Conservation (phyloP, 2,888 invertebrate species). For the Spilarctia lutea region DNA sequence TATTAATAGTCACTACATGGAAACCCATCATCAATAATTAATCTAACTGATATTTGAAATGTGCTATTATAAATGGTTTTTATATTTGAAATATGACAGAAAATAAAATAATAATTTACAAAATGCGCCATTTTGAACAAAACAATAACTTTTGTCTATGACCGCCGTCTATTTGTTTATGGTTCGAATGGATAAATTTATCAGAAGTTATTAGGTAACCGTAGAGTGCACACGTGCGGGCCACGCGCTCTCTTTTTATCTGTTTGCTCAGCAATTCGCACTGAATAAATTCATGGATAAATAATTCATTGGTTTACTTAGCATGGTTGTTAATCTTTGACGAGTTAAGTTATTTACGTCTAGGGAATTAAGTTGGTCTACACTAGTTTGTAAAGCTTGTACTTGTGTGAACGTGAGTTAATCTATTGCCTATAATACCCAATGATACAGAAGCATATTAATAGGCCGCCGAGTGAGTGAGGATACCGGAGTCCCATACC, state of each 20-base stretch:
- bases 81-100: background rate
- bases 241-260: conserved; percentile 63
- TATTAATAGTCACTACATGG: no score
- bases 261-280: conserved; percentile 69
- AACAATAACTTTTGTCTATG: background rate
- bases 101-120: background rate
- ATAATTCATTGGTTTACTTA: conserved; percentile 22
- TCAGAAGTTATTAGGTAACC: conserved; percentile 52
- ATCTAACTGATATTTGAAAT: background rate
- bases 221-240: conserved; percentile 58
- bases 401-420: background rate
- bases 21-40: no score
- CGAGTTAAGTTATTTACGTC: background rate
- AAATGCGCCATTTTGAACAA: background rate
- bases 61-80: background rate
- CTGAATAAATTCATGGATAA: conserved; percentile 40
- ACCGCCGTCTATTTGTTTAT: background rate
- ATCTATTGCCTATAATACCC: no score
- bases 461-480: no score
- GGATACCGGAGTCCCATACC: no score
- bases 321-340: conserved; percentile 12
- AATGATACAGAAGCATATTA: no score
- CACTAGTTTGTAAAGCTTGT: no score
- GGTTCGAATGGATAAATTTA: conserved; percentile 28
- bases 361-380: background rate